Base-by-base conservation (phyloP, 2,888 invertebrate species). In the Cepaea hortensis region DNA sequence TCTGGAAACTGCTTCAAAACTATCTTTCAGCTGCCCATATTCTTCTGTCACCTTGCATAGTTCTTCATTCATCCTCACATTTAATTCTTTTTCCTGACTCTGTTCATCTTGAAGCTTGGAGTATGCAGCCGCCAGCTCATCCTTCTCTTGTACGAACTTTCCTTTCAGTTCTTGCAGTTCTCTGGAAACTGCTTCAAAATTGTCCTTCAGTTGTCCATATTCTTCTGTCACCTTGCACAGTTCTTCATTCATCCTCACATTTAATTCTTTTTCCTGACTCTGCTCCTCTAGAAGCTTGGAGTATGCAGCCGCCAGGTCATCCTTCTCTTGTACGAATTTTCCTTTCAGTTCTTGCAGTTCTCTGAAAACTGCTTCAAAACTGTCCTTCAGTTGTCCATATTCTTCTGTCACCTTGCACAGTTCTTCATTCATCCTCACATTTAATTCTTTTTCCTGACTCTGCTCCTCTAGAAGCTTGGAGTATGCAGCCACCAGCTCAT, bases 341-440 rank as follows among this genome's bases (percentile, higher is more conserved):
- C 1, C 7, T 20, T 73, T 81, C 35, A 81, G 7, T 72, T 86
- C 86, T 48, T 86, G 46, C 13, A 81, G 55, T 70, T 86, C 86
- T 62, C 48, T 82, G 23, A 35, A 75, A 6, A 76, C 76, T 50
- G 76, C 75, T 7, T 86, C 86, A 77, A 77, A 82, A 7, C 62
- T 48, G 4, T 82, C 65, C 46, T 76, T 76, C 3, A 82, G 70
- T 11, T 82, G 62, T 9, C 18, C 35, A 61, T 81, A 65, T n/a
- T 83, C 86, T 50, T 86, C 72, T 48, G 18, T 55, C 7, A 68
- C 62, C n/a, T 55, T 23, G 20, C 1, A 4, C 0, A 77, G 61
- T 50, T 86, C 79, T 50, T 82, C 77, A 20, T 46, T 70, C 65
- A 82, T 35, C 13, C 68, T 70, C 5, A 11, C 77, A 77, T 77